Base-by-base conservation (phyloP, 2,888 invertebrate genomes). In the Anoncus sp. region DNA sequence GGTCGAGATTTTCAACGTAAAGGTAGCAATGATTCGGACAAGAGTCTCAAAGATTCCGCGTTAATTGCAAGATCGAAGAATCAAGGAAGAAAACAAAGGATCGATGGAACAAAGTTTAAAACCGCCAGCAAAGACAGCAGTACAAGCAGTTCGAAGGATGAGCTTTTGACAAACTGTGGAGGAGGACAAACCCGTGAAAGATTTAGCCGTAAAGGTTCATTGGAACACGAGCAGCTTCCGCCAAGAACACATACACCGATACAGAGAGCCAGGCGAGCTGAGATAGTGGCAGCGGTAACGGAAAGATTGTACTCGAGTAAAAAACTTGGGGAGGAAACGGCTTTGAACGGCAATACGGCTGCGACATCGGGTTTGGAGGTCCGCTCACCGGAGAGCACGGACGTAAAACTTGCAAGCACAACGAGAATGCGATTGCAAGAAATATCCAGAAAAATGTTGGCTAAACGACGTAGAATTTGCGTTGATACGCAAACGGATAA, bases 211-310 rank as follows among this genome's bases (percentile, higher is more conserved):
- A 85, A 87, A 59, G 85, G 83, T 16, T 87, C 87, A 0, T 49
- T 85, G 31, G 85, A 87, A 1, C 84, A 83, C 18, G 88, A 88
- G 18, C 38, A 79, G 3, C 24, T 65, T 3, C 66, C 81, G 0
- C 51, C 75, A 1, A 84, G 83, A 20, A 45, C 81, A 20, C 87
- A 89, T 66, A 87, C 87, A 14, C 84, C 85, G 3, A 88, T 89
- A 24, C 88, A 88, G 62, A 84, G 87, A 27, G 80, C 85, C 1
- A 94, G 94, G 86, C 91, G 95, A 85, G 94, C 95, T 20, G 94
- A 95, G 89, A 95, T 95, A 63, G 94, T 95, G 2, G 95, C 95
- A 3, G 95, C 95, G 0, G 95, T 95, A 2, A 95, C 95, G 2
- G 93, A 94, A 83, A 92, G 95, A 83, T 90, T 95, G 14, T 95